A percentile compares a stretch with the other conserved stretches of the same genome.
Conservation (phyloP, 1,140 invertebrate species). For the Helicoverpa zea region DNA sequence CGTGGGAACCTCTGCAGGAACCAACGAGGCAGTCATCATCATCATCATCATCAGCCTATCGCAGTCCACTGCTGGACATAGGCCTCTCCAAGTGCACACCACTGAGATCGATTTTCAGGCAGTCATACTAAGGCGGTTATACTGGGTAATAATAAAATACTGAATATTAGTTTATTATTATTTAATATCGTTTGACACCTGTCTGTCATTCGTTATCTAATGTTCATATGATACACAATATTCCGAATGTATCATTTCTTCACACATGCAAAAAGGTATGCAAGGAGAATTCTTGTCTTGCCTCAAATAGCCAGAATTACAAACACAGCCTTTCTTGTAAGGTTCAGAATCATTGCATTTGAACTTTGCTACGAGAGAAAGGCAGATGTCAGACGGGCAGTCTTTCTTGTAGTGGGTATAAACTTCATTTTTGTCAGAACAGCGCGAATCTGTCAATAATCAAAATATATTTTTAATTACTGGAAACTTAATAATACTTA, state of each 20-base stretch:
- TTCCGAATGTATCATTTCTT: constrained; percentile 31
- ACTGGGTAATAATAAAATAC: too few relatives aligned
- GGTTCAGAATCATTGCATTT: constrained; percentile 24
- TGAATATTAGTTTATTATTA: too few relatives aligned
- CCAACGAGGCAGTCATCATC: too few relatives aligned
- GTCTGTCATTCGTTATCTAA: neutral
- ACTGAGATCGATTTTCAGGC: too few relatives aligned
- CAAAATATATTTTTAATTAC: too few relatives aligned
- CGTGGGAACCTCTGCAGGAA: too few relatives aligned
- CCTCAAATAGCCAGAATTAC: constrained; percentile 47
- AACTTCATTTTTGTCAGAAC: constrained; percentile 41
- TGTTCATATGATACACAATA: neutral
- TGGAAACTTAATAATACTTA: too few relatives aligned
- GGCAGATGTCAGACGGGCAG: constrained; percentile 48
- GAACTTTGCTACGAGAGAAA: constrained; percentile 33
- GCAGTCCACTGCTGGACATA: too few relatives aligned
- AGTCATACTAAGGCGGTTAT: too few relatives aligned
- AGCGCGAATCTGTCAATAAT: neutral
- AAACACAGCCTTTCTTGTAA: constrained; percentile 37
- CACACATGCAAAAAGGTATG: constrained; percentile 43
- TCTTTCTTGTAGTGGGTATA: constrained; percentile 32
- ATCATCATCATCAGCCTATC: too few relatives aligned
- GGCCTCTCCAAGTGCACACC: too few relatives aligned
- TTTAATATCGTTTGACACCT: too few relatives aligned
- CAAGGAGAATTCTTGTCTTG: constrained; percentile 30